Evolutionary conservation across 2,888 invertebrate species (phyloP), one percentile per base, ranked within the genome.

Genomic region (Tipula helvola): DNA sequence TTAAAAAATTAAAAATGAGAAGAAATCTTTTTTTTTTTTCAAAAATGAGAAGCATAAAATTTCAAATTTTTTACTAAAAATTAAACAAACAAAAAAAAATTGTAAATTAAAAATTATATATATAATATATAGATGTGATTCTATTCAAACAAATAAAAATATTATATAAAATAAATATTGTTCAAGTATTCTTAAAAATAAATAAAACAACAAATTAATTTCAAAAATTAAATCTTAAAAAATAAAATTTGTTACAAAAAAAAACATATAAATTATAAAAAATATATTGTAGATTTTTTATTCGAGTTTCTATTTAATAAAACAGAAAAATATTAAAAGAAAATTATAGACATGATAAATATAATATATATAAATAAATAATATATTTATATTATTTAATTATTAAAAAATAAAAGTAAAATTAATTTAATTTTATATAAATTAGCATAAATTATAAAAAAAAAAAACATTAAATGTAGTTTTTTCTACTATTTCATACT

Each of bases 251-350:
- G 88, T 88, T 88, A 88, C 87, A 88, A 88, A 88, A 28, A 88
- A 88, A 88, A 28, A 83, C 84, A 39, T 71, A 52, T 52, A 52
- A 52, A 52, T 44, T n/a, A 52, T 52, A n/a, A 84, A 84, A 39
- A n/a, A n/a, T 83, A 83, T 83, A 84, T 39, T 84, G 89, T 89
- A 89, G 89, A 89, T 89, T 89, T 89, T 89, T 89, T 89, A 89
- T 89, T 89, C 88, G 88, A 88, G 88, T 89, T 89, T 71, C 88
- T 88, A 88, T 88, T 88, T 87, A 84, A 84, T 84, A 88, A 88
- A 86, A 86, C 86, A 83, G 86, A 88, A 57, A 57, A 71, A 71
- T 71, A 71, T 71, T 18, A 52, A 71, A 71, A 28, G 71, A 71
- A 71, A 71, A 71, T 71, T 28, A 71, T 85, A 87, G 85, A 87